Percentiles rank a stretch among this genome's conserved stretches.
Conservation (phyloP, 2,888 invertebrate species). For the Spilarctia lutea region DNA sequence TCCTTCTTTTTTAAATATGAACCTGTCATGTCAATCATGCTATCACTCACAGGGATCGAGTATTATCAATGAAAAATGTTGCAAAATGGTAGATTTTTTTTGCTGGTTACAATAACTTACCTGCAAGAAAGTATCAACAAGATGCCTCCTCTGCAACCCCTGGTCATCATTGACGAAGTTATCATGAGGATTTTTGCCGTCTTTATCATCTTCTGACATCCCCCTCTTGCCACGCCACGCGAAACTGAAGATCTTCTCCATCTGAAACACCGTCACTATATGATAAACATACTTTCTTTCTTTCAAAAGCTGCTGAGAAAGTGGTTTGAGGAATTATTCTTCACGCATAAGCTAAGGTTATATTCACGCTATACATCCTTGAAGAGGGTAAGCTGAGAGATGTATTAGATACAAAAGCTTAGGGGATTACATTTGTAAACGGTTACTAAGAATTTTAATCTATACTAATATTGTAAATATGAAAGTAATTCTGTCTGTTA, state of each 20-base stretch:
- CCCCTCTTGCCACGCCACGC: slow-evolving; percentile 95
- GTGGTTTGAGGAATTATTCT: neutral
- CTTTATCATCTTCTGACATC: slow-evolving; percentile 70
- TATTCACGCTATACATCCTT: neutral
- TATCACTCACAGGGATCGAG: too few relatives aligned
- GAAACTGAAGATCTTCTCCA: slow-evolving; percentile 97
- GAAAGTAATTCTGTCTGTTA: too few relatives aligned
- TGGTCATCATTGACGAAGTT: slow-evolving; percentile 92
- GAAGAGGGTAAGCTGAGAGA: neutral
- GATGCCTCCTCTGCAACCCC: slow-evolving; percentile 88
- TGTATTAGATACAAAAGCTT: neutral
- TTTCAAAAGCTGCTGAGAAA: neutral
- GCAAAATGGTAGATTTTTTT: too few relatives aligned
- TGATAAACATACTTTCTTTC: neutral
- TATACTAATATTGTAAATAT: too few relatives aligned
- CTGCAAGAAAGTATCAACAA: slow-evolving; percentile 95
- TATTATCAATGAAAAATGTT: too few relatives aligned
- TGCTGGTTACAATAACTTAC: slow-evolving; percentile 44
- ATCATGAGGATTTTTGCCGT: slow-evolving; percentile 76
- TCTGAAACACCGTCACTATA: slow-evolving; percentile 83
- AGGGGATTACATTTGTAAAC: neutral
- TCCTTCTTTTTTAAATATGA: too few relatives aligned
- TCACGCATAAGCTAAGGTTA: neutral
- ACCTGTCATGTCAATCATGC: too few relatives aligned
- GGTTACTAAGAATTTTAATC: neutral